Conservation (phyloP, 2,888 invertebrate genomes). For the Ichneumoninae sp. region DNA sequence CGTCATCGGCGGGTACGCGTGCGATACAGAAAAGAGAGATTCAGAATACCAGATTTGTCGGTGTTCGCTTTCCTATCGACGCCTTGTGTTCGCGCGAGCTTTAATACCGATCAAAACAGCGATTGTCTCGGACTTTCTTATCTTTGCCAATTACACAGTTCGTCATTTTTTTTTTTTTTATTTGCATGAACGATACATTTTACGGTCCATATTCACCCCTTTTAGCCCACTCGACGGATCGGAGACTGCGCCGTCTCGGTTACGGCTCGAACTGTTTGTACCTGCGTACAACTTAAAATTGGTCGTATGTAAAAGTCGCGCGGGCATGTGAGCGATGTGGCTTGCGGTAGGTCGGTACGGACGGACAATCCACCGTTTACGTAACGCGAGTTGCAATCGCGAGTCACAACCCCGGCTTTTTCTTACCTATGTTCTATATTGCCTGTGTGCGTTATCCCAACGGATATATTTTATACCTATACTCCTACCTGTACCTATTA, state of each 20-base stretch:
- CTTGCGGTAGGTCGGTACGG: slow-evolving; percentile 72
- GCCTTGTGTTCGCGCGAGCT: neutral
- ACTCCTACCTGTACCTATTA: neutral
- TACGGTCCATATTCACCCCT: neutral
- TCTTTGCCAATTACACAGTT: too few relatives aligned
- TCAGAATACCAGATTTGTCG: neutral
- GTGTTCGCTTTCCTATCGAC: neutral
- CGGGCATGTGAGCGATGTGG: slow-evolving; percentile 65
- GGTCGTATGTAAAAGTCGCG: slow-evolving; percentile 44
- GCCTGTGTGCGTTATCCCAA: slow-evolving; percentile 55
- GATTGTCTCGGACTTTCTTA: too few relatives aligned
- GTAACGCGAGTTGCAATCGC: slow-evolving; percentile 49
- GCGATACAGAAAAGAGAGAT: neutral
- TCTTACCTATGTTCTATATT: slow-evolving; percentile 35
- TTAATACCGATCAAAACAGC: too few relatives aligned
- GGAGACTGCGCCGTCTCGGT: slow-evolving; percentile 34
- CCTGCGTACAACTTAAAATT: slow-evolving; percentile 33
- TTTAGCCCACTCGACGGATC: neutral
- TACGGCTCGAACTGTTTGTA: neutral
- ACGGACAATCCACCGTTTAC: slow-evolving; percentile 59
- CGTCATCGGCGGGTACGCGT: neutral
- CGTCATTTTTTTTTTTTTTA: neutral
- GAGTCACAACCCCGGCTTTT: neutral
- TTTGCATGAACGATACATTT: neutral
- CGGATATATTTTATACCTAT: slow-evolving; percentile 36